Percentiles rank a stretch among this genome's conserved stretches.
Conservation (phyloP, 2,113 vertebrate species). For the Xiphophorus hellerii region DNA sequence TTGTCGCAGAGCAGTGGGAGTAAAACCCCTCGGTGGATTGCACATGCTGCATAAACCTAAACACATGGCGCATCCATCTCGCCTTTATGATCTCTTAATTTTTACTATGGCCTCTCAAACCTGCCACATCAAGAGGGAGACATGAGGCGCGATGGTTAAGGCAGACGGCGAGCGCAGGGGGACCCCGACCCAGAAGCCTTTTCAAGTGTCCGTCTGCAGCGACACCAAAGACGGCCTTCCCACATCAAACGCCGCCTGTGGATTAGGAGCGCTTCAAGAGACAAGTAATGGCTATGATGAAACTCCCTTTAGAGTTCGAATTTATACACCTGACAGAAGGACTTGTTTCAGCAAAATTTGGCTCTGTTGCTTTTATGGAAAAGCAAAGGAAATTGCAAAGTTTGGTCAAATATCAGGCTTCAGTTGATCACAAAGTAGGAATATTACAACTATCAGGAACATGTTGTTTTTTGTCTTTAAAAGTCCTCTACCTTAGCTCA, state of each 20-base stretch:
- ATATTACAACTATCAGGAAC: too few relatives aligned
- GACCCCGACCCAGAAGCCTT: constrained; percentile 51
- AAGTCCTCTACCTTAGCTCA: constrained; percentile 7
- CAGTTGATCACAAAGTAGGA: neutral
- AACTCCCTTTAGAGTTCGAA: constrained; percentile 16
- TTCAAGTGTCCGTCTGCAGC: constrained; percentile 48
- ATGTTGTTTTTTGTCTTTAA: too few relatives aligned
- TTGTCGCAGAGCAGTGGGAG: neutral
- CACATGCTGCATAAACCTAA: constrained; percentile 28
- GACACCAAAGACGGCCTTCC: constrained; percentile 38
- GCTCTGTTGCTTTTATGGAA: neutral
- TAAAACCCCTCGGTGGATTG: constrained; percentile 10
- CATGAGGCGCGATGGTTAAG: constrained; percentile 42
- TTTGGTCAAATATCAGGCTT: neutral
- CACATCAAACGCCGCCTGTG: constrained; percentile 55
- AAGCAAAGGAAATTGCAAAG: too few relatives aligned
- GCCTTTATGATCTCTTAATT: constrained; percentile 64
- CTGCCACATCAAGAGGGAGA: constrained; percentile 66
- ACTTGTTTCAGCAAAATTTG: neutral
- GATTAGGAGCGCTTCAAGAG: constrained; percentile 35
- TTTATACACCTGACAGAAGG: constrained; percentile 36
- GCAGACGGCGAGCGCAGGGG: constrained; percentile 46
- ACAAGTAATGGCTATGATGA: constrained; percentile 25
- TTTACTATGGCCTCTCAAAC: constrained; percentile 50
- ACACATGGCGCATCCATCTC: constrained; percentile 66